Evolutionary conservation across 2,797 vertebrate genomes (phyloP), one percentile per base, ranked within the genome.

Genomic region (Anguilla anguilla): DNA sequence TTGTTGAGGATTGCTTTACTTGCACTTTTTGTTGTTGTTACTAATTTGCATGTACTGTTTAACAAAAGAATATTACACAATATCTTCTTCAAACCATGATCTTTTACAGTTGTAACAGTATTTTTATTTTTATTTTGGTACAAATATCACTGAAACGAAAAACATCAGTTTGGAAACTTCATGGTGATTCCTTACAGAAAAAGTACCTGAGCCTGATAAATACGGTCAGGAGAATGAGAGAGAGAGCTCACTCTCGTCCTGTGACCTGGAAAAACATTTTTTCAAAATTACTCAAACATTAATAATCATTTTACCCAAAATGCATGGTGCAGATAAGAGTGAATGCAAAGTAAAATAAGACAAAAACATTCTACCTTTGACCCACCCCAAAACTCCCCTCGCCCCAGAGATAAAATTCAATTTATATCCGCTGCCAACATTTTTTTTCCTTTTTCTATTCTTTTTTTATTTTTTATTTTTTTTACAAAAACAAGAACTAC

Each of bases 111-210:
- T 82, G 46, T 82, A 51, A 82, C 79, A 82, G 79, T 82, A 35
- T 39, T 10, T 83, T 83, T 83, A 10, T 51, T 83, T 53, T 82
- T 59, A 51, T 84, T 85, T 85, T 85, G 53, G 28, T 85, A 35
- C 83, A 57, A 85, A 85, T 57, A 85, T 57, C 55, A 61, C 57
- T 61, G n/a, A 35, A 85, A 85, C 57, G 11, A 59, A 85, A 59
- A 61, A 61, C 55, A 82, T 51, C 79, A 22, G 43, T 82, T 82
- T 13, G 79, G 79, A 82, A 82, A 49, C 43, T 82, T 82, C 35
- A 82, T 82, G 79, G 79, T 82, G 79, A 82, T 82, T 82, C 46
- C 79, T 7, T 51, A 82, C 43, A 82, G 79, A 82, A 82, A 82
- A 82, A 82, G 46, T 82, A 82, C 79, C 79, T 82, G 79, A 82